phyloP scores from a whole-genome alignment of 2,797 vertebrate genomes.

The Anabas testudineus region DNA sequence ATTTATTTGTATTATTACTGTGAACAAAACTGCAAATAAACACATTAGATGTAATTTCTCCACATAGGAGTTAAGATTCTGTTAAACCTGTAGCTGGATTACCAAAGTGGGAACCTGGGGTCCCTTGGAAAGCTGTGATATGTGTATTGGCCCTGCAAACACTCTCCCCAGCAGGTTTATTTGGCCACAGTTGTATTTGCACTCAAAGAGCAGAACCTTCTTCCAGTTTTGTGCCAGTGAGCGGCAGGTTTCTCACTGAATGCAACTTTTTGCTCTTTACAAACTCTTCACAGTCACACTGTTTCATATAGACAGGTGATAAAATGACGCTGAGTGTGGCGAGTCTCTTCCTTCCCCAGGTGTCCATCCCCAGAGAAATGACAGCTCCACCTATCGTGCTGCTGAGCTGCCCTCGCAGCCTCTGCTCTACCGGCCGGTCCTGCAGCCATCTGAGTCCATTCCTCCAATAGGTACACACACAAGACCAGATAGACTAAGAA shows the following conservation, averaged over 20 bases:
- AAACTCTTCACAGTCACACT: too few species aligned
- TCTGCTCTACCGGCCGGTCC: constrained; percentile 33
- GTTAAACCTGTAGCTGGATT: too few species aligned
- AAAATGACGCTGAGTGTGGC: background rate
- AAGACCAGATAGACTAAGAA: background rate
- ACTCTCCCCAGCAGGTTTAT: too few species aligned
- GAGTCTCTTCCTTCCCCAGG: constrained; percentile 46
- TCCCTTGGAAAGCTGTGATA: too few species aligned
- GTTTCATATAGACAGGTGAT: background rate
- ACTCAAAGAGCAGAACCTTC: too few species aligned
- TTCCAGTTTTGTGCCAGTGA: background rate
- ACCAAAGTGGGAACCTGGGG: too few species aligned
- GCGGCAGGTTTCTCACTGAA: background rate
- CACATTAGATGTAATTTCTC: too few species aligned
- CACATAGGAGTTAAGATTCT: too few species aligned
- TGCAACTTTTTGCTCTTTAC: background rate
- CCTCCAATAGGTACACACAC: constrained; percentile 62
- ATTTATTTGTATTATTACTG: too few species aligned
- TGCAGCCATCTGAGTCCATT: constrained; percentile 61
- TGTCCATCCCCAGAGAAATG: constrained; percentile 25
- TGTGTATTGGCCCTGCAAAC: too few species aligned
- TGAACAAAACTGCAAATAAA: too few species aligned
- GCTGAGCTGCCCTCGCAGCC: constrained; percentile 5
- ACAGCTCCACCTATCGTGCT: background rate
- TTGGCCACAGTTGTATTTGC: too few species aligned